These are phyloP conservation scores for Aegithalos caudatus DNA, from an alignment of 2,113 vertebrate species.

Conservation along the genomic window DNA sequence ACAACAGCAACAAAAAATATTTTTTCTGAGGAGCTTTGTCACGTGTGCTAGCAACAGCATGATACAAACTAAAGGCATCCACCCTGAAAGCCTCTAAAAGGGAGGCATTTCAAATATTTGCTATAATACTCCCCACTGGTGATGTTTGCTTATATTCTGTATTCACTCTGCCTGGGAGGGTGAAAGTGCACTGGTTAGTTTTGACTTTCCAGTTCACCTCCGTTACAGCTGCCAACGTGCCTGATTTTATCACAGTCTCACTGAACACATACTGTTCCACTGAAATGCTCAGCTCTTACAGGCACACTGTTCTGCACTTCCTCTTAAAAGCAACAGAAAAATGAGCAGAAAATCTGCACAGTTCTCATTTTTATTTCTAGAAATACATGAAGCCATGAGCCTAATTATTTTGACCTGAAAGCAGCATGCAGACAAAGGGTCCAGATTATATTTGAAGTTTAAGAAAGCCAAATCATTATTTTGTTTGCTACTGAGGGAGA, in stretches of 20 bases:
- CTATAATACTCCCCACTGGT: not conserved
- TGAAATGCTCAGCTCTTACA: not conserved
- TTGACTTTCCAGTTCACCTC: conserved; percentile 1
- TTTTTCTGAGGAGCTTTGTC: not conserved
- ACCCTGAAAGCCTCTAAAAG: not conserved
- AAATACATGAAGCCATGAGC: not conserved
- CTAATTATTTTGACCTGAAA: not conserved
- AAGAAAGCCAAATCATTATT: not conserved
- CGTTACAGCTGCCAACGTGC: not conserved
- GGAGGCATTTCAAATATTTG: conserved; percentile 27
- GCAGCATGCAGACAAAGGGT: not conserved
- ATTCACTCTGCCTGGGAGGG: not conserved
- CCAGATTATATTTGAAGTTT: not conserved
- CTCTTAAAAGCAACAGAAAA: not conserved
- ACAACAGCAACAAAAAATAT: not conserved
- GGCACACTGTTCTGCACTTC: not conserved
- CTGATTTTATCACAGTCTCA: not conserved
- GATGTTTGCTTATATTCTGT: conserved; percentile 19
- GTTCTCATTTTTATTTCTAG: not conserved
- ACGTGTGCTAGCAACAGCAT: not conserved
- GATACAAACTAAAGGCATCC: not conserved
- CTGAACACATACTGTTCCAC: not conserved
- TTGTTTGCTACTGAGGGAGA: not conserved
- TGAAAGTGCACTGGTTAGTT: not conserved
- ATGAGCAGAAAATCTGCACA: not conserved